A percentile compares a stretch with the other conserved stretches of the same genome.
Evolutionary conservation across 2,113 vertebrate species (phyloP).

Genomic region (Stictonetta naevosa): DNA sequence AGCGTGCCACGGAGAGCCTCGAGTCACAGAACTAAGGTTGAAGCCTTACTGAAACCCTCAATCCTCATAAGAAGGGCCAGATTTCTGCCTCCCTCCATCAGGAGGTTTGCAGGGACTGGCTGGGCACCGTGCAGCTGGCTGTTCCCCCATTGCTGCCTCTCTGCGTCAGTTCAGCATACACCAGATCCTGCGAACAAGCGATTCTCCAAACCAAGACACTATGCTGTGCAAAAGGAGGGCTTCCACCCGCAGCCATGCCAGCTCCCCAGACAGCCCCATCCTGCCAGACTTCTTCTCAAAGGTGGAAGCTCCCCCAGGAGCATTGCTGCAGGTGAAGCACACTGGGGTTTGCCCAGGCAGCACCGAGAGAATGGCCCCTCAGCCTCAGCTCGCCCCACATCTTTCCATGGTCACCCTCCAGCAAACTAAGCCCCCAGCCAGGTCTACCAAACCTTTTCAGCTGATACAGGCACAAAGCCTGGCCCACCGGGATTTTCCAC

Average conservation of each 20-base stretch:
- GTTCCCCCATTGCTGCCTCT: background rate
- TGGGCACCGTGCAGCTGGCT: background rate
- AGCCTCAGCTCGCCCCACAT: background rate
- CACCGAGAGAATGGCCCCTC: background rate
- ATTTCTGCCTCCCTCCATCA: background rate
- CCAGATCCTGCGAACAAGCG: background rate
- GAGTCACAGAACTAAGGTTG: slow-evolving; percentile 8
- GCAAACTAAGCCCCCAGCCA: background rate
- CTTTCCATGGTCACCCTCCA: background rate
- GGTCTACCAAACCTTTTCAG: background rate
- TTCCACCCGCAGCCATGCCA: background rate
- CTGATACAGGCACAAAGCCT: background rate
- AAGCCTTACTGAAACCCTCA: slow-evolving; percentile 1
- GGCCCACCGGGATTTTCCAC: background rate
- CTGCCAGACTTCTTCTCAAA: background rate
- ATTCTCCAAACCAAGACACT: background rate
- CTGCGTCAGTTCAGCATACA: background rate
- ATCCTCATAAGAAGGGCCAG: background rate
- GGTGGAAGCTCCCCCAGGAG: background rate
- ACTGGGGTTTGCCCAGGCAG: background rate
- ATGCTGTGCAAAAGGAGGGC: background rate
- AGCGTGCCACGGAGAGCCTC: background rate
- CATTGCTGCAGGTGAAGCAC: background rate
- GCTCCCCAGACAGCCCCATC: background rate
- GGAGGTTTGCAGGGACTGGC: background rate